Percentiles rank a stretch among this genome's conserved stretches.
These are phyloP conservation scores for Magallana nippona DNA, from an alignment of 2,888 invertebrate genomes.

Conservation along the genomic window DNA sequence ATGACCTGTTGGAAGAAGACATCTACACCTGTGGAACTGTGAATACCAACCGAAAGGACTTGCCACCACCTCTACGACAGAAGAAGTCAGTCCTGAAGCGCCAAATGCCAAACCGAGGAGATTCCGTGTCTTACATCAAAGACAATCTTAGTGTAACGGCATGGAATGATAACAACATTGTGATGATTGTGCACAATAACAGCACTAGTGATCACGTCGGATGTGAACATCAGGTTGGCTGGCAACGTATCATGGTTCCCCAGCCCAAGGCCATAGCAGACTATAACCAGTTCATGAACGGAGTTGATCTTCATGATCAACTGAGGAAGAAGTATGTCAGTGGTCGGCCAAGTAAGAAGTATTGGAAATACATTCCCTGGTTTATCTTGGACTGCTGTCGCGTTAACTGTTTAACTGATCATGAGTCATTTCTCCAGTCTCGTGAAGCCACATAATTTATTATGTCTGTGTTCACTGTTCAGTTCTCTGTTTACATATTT, in stretches of 20 bases:
- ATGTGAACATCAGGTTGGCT: background rate
- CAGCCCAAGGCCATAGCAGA: slow-evolving; percentile 15
- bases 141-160: background rate
- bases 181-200: slow-evolving; percentile 15
- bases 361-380: too few species aligned
- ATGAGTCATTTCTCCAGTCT: too few species aligned
- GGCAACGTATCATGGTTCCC: background rate
- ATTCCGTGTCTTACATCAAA: slow-evolving; percentile 23
- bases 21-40: slow-evolving; percentile 34
- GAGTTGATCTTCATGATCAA: slow-evolving; percentile 41
- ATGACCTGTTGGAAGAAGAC: background rate
- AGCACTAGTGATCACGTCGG: background rate
- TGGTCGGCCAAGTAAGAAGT: slow-evolving; percentile 33
- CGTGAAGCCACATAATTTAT: too few species aligned
- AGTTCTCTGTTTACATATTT: too few species aligned
- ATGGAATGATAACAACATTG: slow-evolving; percentile 39
- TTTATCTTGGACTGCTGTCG: too few species aligned
- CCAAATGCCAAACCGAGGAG: slow-evolving; percentile 27
- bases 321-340: slow-evolving; percentile 15
- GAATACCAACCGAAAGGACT: slow-evolving; percentile 30
- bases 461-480: too few species aligned
- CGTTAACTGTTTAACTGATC: too few species aligned
- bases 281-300: slow-evolving; percentile 36
- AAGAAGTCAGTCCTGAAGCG: slow-evolving; percentile 12
- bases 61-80: background rate